Base-by-base conservation (phyloP, 2,113 vertebrate species). In the Leucopsar rothschildi region DNA sequence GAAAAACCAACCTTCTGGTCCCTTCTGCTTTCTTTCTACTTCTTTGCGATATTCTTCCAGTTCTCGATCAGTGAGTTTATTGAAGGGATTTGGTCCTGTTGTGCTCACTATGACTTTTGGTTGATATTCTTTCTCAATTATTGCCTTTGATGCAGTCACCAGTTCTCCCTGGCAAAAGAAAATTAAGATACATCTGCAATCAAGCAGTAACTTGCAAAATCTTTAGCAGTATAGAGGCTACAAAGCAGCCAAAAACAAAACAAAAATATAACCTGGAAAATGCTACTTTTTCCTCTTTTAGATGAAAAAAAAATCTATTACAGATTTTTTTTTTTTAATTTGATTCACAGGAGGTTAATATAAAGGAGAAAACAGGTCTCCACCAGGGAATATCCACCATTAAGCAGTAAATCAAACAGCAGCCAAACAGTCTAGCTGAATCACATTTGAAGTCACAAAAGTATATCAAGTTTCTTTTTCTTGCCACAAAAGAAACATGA, bases 81-180 rank as follows among this genome's bases (percentile, higher is more conserved):
- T 99, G 98, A 99, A 99, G 42, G 99, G 99, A 96, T 99, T 99
- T 79, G 99, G 99, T 85, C 99, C 99, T 5, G 99, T 97, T 91
- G 99, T 99, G 98, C 98, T 99, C 96, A 99, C 97, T 5, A 99
- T 98, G n/a, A 99, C 99, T 25, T 97, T 98, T 19, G 99, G 99
- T 95, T 99, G 99, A 94, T 99, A 99, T 65, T 99, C 99, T 83
- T 99, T 99, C 95, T 99, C 99, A 21, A 99, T 99, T 91, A 99
- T 99, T 91, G 99, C 99, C 97, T 99, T 99, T 29, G 99, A 99
- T 1, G 99, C 99, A 0, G 99, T 99, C 97, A 99, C 99, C 69
- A 99, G 97, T 84, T 99, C 99, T 79, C 99, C 99, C 99, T 99
- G 95, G 29, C 82, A 91, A 72, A 80, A 95, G 29, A 95, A 81